Evolutionary conservation across 2,797 vertebrate species (phyloP), one percentile per base, ranked within the genome.

Genomic region (Acomys russatus): DNA sequence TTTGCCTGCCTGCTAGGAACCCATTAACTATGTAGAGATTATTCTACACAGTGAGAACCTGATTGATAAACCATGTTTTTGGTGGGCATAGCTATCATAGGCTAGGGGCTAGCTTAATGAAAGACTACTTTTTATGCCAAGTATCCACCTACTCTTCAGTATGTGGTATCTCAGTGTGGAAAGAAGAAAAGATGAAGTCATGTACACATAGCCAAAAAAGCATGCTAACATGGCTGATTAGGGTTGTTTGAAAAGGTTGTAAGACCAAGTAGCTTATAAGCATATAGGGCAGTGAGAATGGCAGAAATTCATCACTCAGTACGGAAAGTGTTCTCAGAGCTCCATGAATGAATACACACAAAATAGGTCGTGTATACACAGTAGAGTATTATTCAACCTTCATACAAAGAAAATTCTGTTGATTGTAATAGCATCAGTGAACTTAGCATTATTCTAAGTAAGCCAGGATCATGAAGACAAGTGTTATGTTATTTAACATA

Each of bases 241-340:
- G 30, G 14, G 18, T 22, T 59, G 71, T 79, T 88, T 85, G 33
- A 54, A 92, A 88, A 38, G 76, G 23, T 49, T 91, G 6, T 38
- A 95, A 90, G 77, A 94, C 12, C 35, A 89, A n/a, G 59, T 49
- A 23, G 7, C 66, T 70, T 73, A 56, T 70, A 63, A 95, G 56
- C 51, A 25, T 38, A 76, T 20, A 76, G 44, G 15, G n/a, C 44
- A 93, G 2, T 71, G 59, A 54, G 56, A 96, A 84, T 66, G 28
- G 30, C 70, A 96, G 64, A 90, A 76, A 51, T 25, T 68, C 23
- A 66, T 22, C 71, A 33, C 73, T 95, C 30, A 25, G 30, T 11
- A 56, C 1, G 3, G 23, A 82, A 61, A 5, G 17, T 82, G 33
- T 63, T 14, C 59, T 25, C 51, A 59, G 33, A 89, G 15, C 49